Base-by-base conservation (phyloP, 2,888 invertebrate species). In the Polymixis lichenea region DNA sequence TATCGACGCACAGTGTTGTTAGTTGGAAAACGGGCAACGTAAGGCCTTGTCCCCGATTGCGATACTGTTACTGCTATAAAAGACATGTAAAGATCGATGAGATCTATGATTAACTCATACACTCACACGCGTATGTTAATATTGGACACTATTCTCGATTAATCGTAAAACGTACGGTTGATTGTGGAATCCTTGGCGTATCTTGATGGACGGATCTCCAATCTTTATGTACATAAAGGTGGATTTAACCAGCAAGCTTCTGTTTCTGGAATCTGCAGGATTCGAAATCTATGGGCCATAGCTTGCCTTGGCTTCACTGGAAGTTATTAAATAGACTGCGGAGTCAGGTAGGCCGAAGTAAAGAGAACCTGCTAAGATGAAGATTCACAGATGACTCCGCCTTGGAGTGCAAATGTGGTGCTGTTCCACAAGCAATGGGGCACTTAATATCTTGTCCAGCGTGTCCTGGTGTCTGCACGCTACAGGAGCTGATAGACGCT, bases 31-130 rank as follows among this genome's bases (percentile, higher is more conserved):
- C 82, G 53, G 56, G 38, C 56, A 58, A 72, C 70, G 66, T 73
- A 82, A 86, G 88, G 75, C 88, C 88, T 88, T 88, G 88, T 83
- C 75, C 88, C 65, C 83, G 75, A 83, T 88, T 78, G 32, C 73
- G 72, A 79, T 78, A 81, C 75, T 83, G 78, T 82, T 78, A 80
- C 76, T 62, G n/a, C 75, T 87, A 80, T 87, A 80, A 78, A 84
- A 87, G 81, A 83, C 82, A 78, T 86, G 80, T 80, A 81, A 73
- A 82, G 85, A 85, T 85, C 75, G 82, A 81, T 85, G 80, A 69
- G 77, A 80, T 76, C 77, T 83, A 84, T 84, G 80, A 84, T 83
- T 84, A 80, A 83, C 74, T 75, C 72, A 62, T 67, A 72, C 28
- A 61, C 71, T 73, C 64, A 32, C 53, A 83, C 62, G 55, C 28